Conservation (phyloP, 2,113 vertebrate species). For the Neotragus pygmaeus region DNA sequence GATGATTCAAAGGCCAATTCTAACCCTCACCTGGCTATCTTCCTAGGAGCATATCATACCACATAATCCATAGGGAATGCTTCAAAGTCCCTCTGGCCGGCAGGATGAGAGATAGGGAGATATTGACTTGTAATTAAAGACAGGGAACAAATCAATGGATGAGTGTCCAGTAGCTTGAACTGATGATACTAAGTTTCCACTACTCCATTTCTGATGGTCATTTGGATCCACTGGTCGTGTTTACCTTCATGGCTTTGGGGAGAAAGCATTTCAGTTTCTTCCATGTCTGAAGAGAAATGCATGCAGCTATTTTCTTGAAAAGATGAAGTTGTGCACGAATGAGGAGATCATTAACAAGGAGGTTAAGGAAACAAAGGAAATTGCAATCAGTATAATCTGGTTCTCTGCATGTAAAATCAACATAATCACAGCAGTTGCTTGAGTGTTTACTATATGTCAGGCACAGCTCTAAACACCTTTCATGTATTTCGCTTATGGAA, state of each 20-base stretch:
- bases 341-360: not conserved
- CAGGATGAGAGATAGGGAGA: not conserved
- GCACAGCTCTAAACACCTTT: not conserved
- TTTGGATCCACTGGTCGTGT: not conserved
- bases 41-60: not conserved
- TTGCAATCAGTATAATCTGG: not conserved
- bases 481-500: not conserved
- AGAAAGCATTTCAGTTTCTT: not conserved
- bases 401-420: not conserved
- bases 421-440: not conserved
- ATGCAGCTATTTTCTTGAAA: not conserved
- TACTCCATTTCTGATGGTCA: not conserved
- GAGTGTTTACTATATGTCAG: not conserved
- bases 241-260: not conserved
- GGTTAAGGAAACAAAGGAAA: not conserved
- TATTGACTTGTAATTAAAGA: constrained; percentile 26
- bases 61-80: not conserved
- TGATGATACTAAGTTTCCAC: not conserved
- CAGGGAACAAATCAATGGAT: not conserved
- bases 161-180: not conserved
- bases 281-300: not conserved
- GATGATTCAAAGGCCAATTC: not conserved
- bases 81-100: not conserved
- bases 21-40: not conserved
- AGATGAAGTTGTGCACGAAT: not conserved